These are phyloP conservation scores for Scleropages formosus DNA, from an alignment of 2,797 vertebrate genomes.

Conservation along the genomic window DNA sequence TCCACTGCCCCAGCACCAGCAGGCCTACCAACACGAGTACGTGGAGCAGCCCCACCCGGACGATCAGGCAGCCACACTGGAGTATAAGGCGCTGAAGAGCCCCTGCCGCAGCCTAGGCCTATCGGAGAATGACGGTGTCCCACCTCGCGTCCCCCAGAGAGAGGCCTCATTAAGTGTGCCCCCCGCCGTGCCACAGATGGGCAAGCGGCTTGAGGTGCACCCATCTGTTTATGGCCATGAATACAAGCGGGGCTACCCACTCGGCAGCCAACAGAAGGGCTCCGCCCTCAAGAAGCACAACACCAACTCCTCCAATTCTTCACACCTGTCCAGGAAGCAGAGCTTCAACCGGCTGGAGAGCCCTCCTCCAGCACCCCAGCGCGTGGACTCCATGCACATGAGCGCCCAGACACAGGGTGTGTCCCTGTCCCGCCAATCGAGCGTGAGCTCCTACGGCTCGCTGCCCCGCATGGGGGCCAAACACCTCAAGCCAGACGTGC, in stretches of 20 bases:
- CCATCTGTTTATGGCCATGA: constrained; percentile 82
- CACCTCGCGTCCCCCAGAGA: constrained; percentile 91
- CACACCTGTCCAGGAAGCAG: constrained; percentile 91
- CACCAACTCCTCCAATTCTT: constrained; percentile 98
- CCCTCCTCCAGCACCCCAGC: constrained; percentile 90
- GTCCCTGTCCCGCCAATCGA: constrained; percentile 85
- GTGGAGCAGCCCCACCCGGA: constrained; percentile 95
- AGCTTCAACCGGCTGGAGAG: constrained; percentile 91
- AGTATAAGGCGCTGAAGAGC: constrained; percentile 93
- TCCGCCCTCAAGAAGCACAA: constrained; percentile 83
- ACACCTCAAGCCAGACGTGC: constrained; percentile 93
- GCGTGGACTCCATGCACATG: constrained; percentile 98
- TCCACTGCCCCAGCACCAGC: constrained; percentile 83
- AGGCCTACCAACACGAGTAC: constrained; percentile 92
- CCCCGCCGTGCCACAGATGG: constrained; percentile 84
- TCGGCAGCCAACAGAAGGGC: constrained; percentile 77
- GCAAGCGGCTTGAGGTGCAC: constrained; percentile 91
- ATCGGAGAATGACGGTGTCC: constrained; percentile 81
- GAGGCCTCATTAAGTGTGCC: constrained; percentile 88
- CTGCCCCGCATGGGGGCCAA: constrained; percentile 88
- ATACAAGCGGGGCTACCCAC: constrained; percentile 78
- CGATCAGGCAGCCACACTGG: constrained; percentile 89
- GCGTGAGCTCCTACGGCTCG: constrained; percentile 86
- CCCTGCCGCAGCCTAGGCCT: constrained; percentile 81
- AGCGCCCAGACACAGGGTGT: constrained; percentile 75